phyloP scores from a whole-genome alignment of 2,113 vertebrate species.

The Myodes glareolus region DNA sequence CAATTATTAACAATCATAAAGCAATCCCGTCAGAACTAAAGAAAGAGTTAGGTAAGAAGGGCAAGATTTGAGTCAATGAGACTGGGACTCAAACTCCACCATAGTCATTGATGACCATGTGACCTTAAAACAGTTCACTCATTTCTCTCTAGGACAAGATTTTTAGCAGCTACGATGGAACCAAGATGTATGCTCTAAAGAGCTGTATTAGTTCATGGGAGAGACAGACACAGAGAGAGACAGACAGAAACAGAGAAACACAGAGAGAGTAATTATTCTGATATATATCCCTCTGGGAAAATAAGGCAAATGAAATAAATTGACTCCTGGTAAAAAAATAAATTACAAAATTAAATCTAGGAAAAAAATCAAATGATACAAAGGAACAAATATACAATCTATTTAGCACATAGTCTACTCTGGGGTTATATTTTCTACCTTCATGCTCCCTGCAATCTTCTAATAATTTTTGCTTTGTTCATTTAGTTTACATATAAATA shows the following conservation, averaged over 20 bases:
- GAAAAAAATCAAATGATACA: neutral
- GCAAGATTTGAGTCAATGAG: neutral
- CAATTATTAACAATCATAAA: neutral
- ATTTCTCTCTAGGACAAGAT: neutral
- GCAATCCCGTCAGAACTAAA: constrained; percentile 11
- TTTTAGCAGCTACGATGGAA: constrained; percentile 1
- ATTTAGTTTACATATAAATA: constrained; percentile 36
- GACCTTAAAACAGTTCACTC: neutral
- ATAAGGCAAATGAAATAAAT: constrained; percentile 40
- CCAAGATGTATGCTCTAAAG: neutral
- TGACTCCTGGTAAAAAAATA: constrained; percentile 7
- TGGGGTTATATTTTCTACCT: neutral
- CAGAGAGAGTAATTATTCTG: neutral
- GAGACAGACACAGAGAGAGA: neutral
- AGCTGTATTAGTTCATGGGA: neutral
- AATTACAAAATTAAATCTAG: constrained; percentile 27
- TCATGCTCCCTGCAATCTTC: neutral
- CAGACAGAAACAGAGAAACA: neutral
- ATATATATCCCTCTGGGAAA: neutral
- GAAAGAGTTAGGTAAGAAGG: neutral
- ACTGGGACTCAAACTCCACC: neutral
- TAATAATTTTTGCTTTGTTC: constrained; percentile 49
- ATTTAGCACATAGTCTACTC: neutral
- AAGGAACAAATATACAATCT: neutral
- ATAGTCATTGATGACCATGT: neutral